These are phyloP conservation scores for Crossaster papposus DNA, from an alignment of 53 echinoderm and acorn worm genomes.

Conservation along the genomic window DNA sequence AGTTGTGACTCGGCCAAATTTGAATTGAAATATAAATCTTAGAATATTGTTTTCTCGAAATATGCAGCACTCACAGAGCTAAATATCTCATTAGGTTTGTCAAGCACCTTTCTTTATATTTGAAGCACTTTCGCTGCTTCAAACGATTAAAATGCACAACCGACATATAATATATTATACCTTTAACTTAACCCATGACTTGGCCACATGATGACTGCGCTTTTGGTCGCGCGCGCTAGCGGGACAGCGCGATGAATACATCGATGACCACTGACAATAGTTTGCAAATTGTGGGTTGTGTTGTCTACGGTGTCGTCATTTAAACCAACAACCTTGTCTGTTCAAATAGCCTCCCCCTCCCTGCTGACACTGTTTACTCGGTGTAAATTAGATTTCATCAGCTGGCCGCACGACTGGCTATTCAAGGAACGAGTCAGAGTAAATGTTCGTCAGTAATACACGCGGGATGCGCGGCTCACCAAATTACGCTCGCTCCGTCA, in stretches of 20 bases:
- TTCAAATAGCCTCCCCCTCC: not conserved
- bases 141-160: no score
- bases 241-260: not conserved
- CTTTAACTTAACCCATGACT: not conserved
- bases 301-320: not conserved
- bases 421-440: not conserved
- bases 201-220: not conserved
- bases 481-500: not conserved
- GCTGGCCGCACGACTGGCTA: not conserved
- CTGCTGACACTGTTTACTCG: not conserved
- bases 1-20: not conserved
- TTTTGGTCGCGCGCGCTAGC: not conserved
- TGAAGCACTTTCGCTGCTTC: no score
- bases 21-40: no score
- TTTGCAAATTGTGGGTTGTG: not conserved
- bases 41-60: no score
- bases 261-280: not conserved
- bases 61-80: no score
- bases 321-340: not conserved
- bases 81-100: no score
- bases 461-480: not conserved
- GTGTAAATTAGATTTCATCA: conserved; percentile 14
- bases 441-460: not conserved
- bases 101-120: no score
- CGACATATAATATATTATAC: no score